phyloP scores from a whole-genome alignment of 2,797 vertebrate species.

The Tokudaia tokunoshimensis region DNA sequence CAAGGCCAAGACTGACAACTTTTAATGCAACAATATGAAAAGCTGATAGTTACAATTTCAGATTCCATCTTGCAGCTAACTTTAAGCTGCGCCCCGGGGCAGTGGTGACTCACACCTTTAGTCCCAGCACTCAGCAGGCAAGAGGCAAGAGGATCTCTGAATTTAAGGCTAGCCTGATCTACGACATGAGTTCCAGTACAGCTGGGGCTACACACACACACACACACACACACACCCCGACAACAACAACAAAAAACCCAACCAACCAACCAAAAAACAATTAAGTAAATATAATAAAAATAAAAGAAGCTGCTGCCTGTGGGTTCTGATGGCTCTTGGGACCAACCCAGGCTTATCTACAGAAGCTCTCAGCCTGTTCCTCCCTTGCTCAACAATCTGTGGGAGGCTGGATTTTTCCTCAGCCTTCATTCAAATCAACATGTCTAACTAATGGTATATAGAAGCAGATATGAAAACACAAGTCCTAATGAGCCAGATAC shows the following conservation, averaged over 20 bases:
- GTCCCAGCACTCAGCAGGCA: neutral
- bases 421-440: neutral
- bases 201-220: neutral
- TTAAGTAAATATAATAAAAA: neutral
- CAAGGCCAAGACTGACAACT: neutral
- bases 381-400: neutral
- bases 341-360: too few relatives aligned
- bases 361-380: neutral
- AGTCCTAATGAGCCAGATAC: neutral
- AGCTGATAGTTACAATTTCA: slow-evolving; percentile 31
- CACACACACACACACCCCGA: neutral
- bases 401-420: neutral
- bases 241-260: neutral
- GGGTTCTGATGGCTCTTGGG: neutral
- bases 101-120: neutral
- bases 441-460: neutral
- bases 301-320: neutral
- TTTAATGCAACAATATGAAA: slow-evolving; percentile 1
- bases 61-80: slow-evolving; percentile 36
- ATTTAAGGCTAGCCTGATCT: neutral
- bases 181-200: neutral
- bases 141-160: neutral
- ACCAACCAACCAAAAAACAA: neutral
- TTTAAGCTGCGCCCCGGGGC: neutral
- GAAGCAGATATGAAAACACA: neutral